A percentile compares a stretch with the other conserved stretches of the same genome.
These are phyloP conservation scores for Oligia strigilis DNA, from an alignment of 2,888 invertebrate genomes.

Conservation along the genomic window DNA sequence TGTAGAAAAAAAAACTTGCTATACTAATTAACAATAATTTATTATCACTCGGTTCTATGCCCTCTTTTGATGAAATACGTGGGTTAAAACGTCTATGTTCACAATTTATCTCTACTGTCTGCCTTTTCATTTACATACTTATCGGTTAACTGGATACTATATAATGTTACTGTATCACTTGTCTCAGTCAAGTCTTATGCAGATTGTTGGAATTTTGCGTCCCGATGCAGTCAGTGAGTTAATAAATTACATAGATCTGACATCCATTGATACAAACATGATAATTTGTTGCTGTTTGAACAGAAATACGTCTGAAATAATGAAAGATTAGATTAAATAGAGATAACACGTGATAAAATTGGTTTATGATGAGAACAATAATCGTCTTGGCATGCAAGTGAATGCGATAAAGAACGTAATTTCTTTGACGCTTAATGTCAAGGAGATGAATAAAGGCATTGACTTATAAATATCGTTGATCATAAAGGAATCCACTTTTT, in stretches of 20 bases:
- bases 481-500: neutral
- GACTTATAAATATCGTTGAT: constrained; percentile 21
- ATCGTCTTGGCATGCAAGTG: constrained; percentile 46
- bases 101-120: constrained; percentile 63
- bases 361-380: constrained; percentile 42
- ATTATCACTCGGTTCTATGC: constrained; percentile 45
- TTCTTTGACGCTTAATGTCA: constrained; percentile 50
- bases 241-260: constrained; percentile 70
- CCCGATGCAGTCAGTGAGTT: constrained; percentile 42
- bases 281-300: constrained; percentile 63
- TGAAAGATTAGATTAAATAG: constrained; percentile 59
- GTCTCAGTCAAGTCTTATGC: constrained; percentile 66
- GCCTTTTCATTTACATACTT: constrained; percentile 74
- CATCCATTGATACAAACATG: constrained; percentile 63
- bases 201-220: constrained; percentile 66
- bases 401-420: constrained; percentile 43
- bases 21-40: constrained; percentile 43
- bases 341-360: constrained; percentile 58
- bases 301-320: constrained; percentile 50
- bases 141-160: constrained; percentile 71
- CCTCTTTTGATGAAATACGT: constrained; percentile 54
- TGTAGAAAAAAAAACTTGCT: constrained; percentile 26
- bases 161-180: constrained; percentile 68
- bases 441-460: constrained; percentile 44
- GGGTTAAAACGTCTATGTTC: constrained; percentile 61